Evolutionary conservation across 2,113 vertebrate species (phyloP).

Genomic region (Spea multiplicata): DNA sequence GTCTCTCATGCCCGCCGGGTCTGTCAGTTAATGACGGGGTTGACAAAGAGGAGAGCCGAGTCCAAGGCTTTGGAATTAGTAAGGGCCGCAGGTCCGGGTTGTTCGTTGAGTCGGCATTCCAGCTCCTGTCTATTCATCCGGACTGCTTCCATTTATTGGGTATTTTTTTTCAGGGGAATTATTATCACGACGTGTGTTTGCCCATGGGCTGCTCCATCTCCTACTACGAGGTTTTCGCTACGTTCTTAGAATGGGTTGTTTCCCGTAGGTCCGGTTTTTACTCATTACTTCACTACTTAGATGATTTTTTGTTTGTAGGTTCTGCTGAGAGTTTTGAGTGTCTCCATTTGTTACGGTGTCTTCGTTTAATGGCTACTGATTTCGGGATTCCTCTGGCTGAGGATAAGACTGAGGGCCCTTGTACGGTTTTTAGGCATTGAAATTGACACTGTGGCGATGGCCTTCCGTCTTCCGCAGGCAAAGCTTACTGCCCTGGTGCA

Average conservation of each 20-base stretch:
- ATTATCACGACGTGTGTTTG: neutral
- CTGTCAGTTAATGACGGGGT: neutral
- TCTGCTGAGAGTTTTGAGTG: neutral
- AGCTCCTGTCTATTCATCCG: neutral
- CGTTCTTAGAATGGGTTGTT: constrained; percentile 1
- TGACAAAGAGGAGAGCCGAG: neutral
- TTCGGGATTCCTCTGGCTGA: neutral
- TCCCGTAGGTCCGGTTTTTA: no score
- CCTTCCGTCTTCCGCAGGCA: neutral
- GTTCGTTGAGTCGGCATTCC: neutral
- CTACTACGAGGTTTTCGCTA: neutral
- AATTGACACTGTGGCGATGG: neutral
- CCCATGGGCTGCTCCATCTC: constrained; percentile 2
- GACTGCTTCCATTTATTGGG: neutral
- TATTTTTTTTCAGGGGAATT: neutral
- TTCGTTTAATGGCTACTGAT: neutral
- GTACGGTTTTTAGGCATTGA: neutral
- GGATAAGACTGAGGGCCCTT: neutral
- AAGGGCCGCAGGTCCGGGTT: neutral
- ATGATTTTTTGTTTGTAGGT: constrained; percentile 1
- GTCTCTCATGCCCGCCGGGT: neutral
- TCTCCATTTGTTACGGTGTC: neutral
- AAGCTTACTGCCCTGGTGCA: neutral
- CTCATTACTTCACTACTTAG: neutral
- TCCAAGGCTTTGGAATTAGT: no score